These are phyloP conservation scores for Etia nguti DNA, from an alignment of 2,113 vertebrate genomes.

Conservation along the genomic window DNA sequence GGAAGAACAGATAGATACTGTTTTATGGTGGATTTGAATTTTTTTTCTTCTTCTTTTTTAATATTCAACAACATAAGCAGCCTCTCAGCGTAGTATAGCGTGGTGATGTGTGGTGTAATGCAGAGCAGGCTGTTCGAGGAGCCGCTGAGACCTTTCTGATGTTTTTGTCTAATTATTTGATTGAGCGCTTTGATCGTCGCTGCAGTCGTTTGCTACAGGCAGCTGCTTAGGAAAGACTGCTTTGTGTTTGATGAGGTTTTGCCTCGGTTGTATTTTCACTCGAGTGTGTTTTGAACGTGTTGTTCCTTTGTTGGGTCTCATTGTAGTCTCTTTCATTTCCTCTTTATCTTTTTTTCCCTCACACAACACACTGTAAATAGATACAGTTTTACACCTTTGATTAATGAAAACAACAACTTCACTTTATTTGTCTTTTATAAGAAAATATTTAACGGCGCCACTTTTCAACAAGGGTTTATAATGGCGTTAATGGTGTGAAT, in stretches of 20 bases:
- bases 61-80: neutral
- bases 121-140: slow-evolving; percentile 15
- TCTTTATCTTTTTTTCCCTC: neutral
- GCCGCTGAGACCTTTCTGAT: slow-evolving; percentile 39
- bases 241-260: slow-evolving; percentile 35
- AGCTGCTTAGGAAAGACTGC: slow-evolving; percentile 6
- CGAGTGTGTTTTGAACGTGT: neutral
- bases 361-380: neutral
- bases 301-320: neutral
- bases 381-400: neutral
- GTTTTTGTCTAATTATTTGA: slow-evolving; percentile 60
- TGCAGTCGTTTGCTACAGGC: slow-evolving; percentile 19
- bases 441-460: neutral
- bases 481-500: neutral
- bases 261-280: slow-evolving; percentile 9
- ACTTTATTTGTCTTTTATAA: neutral
- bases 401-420: neutral
- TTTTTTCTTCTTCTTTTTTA: neutral
- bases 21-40: neutral
- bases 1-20: neutral
- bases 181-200: slow-evolving; percentile 58
- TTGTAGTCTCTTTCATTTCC: neutral
- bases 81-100: neutral
- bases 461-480: neutral
- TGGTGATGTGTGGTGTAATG: neutral